These are phyloP conservation scores for Cyclophora punctaria DNA, from an alignment of 2,888 invertebrate species.

Conservation along the genomic window DNA sequence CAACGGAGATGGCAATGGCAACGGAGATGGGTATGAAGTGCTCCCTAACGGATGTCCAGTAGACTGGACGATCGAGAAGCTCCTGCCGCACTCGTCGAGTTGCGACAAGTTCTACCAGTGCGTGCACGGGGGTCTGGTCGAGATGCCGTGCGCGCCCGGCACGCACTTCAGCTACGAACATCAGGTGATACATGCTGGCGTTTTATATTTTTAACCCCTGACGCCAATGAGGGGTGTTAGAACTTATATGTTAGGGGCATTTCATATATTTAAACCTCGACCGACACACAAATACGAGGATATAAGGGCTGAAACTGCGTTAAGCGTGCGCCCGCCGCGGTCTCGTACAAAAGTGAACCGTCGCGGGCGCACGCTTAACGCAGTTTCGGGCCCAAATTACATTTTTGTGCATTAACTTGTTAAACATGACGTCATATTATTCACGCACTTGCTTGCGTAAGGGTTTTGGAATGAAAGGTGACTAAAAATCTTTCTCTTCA, in stretches of 20 bases:
- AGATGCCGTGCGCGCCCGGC: conserved; percentile 20
- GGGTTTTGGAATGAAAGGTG: too few species aligned
- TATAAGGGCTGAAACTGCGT: too few species aligned
- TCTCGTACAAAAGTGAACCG: too few species aligned
- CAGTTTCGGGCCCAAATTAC: too few species aligned
- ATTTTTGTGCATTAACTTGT: too few species aligned
- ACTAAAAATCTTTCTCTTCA: too few species aligned
- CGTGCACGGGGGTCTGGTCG: conserved; percentile 16
- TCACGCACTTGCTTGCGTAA: too few species aligned
- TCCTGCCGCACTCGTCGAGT: conserved; percentile 23
- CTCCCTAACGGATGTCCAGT: conserved; percentile 22
- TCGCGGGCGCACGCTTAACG: too few species aligned
- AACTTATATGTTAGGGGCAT: neutral
- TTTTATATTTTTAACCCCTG: neutral
- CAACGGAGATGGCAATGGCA: conserved; percentile 5
- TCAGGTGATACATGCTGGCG: conserved; percentile 19
- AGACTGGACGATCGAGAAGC: conserved; percentile 17
- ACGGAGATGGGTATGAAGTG: neutral
- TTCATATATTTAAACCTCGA: neutral
- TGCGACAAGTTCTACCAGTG: conserved; percentile 31
- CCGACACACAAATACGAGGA: neutral
- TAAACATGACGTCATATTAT: too few species aligned
- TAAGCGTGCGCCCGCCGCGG: too few species aligned
- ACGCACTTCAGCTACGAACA: conserved; percentile 27
- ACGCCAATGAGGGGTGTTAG: too few species aligned